Conservation (phyloP, 92 coral and sea anemone genomes). For the Micromussa lordhowensis region DNA sequence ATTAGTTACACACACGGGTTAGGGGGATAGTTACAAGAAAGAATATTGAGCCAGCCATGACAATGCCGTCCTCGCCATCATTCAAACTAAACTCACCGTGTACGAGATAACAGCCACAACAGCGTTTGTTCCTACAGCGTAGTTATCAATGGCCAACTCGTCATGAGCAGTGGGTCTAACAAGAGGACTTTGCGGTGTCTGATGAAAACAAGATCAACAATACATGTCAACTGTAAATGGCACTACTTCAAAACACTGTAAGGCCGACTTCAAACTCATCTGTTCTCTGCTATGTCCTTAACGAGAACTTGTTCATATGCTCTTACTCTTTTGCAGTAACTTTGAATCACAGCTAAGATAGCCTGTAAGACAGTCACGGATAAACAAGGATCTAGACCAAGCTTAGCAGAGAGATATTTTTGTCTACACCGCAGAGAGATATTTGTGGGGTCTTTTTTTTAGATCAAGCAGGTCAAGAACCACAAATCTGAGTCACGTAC, state of each 20-base stretch:
- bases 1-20: too few species aligned
- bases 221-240: background rate
- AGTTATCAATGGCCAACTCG: conserved; percentile 82
- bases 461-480: too few species aligned
- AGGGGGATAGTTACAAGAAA: too few species aligned
- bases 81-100: conserved; percentile 67
- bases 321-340: background rate
- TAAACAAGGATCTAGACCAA: background rate
- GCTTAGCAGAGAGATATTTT: too few species aligned
- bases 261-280: background rate
- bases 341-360: background rate
- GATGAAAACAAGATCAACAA: background rate
- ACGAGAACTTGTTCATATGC: background rate
- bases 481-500: too few species aligned
- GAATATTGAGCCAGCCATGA: too few species aligned
- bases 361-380: background rate
- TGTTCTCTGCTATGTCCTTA: background rate
- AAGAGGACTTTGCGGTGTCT: conserved; percentile 97
- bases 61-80: background rate
- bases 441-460: too few species aligned
- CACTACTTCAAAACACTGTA: background rate
- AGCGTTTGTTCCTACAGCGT: conserved; percentile 95
- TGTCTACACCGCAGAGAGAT: too few species aligned
- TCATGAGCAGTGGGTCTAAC: conserved; percentile 94
- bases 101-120: conserved; percentile 97